Evolutionary conservation across 1,140 invertebrate species (phyloP), one percentile per base, ranked within the genome.

Genomic region (Drosophila santomea): DNA sequence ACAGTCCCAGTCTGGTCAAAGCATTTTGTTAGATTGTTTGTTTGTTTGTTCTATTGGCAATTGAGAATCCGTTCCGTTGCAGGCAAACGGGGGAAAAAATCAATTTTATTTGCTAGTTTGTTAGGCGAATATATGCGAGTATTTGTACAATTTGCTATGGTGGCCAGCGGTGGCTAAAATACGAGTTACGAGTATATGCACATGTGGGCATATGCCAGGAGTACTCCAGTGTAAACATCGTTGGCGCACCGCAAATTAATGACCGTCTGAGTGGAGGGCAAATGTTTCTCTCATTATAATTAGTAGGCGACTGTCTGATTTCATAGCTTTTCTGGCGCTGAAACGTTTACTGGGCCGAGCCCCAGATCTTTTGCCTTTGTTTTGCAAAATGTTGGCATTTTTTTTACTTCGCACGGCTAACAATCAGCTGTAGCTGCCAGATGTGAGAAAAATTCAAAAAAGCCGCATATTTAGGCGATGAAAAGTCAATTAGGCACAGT

Each of bases 251-350:
- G 20, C 45, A 41, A 71, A 68, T 71, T 68, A 68, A 56, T 63
- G 41, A 56, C 10, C 17, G 67, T 35, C 45, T 61, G 59, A 58
- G 61, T 58, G 41, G 61, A 76, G 62, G 74, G 48, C 73, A 76
- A 68, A 60, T 75, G 73, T 59, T 76, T 73, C 35, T 75, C 60
- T 74, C 69, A 71, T 75, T 80, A 75, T 76, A 80, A 80, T 80
- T 80, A 75, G 77, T 80, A 75, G 77, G 71, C 44, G 54, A 38
- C 59, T 48, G 50, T 10, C 51, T 48, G 44, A 56, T 43, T 69
- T 55, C 8, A 38, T 20, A 4, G 15, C 47, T 32, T 14, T 14
- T 32, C 32, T 32, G 23, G 15, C 28, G 60, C 41, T 43, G 62
- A 52, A 41, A 51, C 58, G 39, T 17, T 73, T 73, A 71, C 56